Base-by-base conservation (phyloP, 2,888 invertebrate species). In the Drosophila anomalipes region DNA sequence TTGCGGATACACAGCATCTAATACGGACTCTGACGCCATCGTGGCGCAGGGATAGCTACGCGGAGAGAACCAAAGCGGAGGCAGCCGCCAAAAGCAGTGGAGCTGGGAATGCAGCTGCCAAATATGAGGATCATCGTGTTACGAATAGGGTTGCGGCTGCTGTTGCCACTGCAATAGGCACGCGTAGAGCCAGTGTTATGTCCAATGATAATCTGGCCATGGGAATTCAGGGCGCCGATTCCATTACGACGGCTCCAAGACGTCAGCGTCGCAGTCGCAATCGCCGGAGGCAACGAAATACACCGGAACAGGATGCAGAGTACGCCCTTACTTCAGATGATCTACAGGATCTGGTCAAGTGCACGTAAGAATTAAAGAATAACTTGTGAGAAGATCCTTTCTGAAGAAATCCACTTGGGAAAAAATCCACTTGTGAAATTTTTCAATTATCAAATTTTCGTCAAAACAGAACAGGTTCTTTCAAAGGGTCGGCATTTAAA, bases 261-360 rank as follows among this genome's bases (percentile, higher is more conserved):
- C 61, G 70, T 2, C 77, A 73, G 60, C 70, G 60, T 14, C 73
- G 74, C 51, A 71, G 44, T 28, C 77, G 78, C 6, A 56, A 14
- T 14, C 73, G 74, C 14, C 51, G n/a, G 10, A 72, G 60, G 60
- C 75, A 56, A 22, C 47, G 64, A 2, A 60, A 32, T 28, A 12
- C 58, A 6, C 54, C 61, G 0, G 59, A 71, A 6, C 28, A 89
- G 35, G 82, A 86, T 65, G 77, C 91, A 1, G 91, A 92, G 56
- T 90, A 92, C 51, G 85, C 92, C 0, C 81, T 90, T 4, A 77
- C 91, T 3, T 80, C 90, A 14, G 81, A 91, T 39, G 93, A 93
- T 35, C 90, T 89, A 28, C 82, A 90, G 66, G 92, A 93, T 82
- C 72, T 93, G 60, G 90, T 93, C 33, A 92, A 93, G 69, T 93